phyloP scores from a whole-genome alignment of 2,888 invertebrate species.

The Matsumyia berberina region DNA sequence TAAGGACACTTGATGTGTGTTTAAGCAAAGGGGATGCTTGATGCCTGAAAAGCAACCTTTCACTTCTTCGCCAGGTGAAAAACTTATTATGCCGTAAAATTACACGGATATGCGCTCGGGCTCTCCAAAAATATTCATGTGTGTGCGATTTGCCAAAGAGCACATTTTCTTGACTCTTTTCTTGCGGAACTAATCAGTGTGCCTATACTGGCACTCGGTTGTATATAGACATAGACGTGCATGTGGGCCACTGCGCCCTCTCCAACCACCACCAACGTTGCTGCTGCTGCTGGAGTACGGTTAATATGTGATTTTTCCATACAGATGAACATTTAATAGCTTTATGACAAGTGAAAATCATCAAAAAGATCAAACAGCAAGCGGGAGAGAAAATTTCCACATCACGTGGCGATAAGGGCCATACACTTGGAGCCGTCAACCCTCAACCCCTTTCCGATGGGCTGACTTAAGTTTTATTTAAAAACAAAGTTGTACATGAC shows the following conservation, averaged over 20 bases:
- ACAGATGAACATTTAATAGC: conserved; percentile 76
- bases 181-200: conserved; percentile 75
- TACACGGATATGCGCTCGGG: conserved; percentile 62
- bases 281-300: conserved; percentile 51
- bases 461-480: neutral
- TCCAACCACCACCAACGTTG: conserved; percentile 13
- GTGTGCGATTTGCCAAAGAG: conserved; percentile 69
- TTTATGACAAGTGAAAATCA: conserved; percentile 76
- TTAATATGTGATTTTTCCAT: conserved; percentile 76
- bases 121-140: conserved; percentile 68
- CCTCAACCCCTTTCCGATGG: conserved; percentile 4
- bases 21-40: conserved; percentile 59
- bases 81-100: conserved; percentile 73
- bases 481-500: neutral
- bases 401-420: conserved; percentile 73
- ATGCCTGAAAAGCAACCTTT: conserved; percentile 62
- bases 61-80: conserved; percentile 66
- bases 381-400: conserved; percentile 62
- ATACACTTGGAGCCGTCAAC: conserved; percentile 55
- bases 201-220: conserved; percentile 15
- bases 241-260: conserved; percentile 24
- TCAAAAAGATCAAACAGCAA: conserved; percentile 74
- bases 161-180: conserved; percentile 71
- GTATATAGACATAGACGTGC: neutral
- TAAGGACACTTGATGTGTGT: conserved; percentile 74